Evolutionary conservation across 2,113 vertebrate genomes (phyloP).

Genomic region (Hemiscyllium ocellatum): DNA sequence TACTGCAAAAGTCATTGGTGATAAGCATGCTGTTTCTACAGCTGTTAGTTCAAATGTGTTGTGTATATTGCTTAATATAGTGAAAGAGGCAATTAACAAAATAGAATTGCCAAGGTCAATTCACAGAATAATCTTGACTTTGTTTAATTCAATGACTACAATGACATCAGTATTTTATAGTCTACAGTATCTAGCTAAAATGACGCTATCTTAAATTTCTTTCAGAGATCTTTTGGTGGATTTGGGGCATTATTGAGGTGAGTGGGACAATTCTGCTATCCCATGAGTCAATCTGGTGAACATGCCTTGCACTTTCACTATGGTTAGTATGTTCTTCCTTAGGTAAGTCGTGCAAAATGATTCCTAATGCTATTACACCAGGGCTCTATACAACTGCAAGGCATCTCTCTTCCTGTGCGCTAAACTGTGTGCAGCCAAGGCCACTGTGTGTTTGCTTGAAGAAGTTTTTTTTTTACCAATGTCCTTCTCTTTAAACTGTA

Average conservation of each 20-base stretch:
- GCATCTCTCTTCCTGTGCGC: too few relatives aligned
- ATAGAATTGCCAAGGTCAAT: constrained; percentile 2
- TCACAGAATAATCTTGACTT: neutral
- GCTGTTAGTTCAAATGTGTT: neutral
- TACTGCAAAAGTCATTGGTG: neutral
- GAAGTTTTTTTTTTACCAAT: neutral
- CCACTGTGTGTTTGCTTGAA: neutral
- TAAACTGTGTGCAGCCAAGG: too few relatives aligned
- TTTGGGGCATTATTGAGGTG: neutral
- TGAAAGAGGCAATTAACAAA: neutral
- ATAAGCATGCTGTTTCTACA: neutral
- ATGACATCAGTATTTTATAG: neutral
- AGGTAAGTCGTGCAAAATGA: too few relatives aligned
- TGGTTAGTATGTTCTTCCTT: too few relatives aligned
- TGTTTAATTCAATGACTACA: neutral
- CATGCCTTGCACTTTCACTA: too few relatives aligned
- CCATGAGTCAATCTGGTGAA: too few relatives aligned
- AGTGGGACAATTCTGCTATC: too few relatives aligned
- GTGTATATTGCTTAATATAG: neutral
- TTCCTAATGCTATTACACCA: too few relatives aligned
- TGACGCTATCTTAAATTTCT: neutral
- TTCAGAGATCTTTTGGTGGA: neutral
- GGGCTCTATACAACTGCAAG: too few relatives aligned
- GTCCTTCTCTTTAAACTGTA: too few relatives aligned
- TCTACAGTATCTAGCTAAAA: neutral